Conservation (phyloP, 2,797 vertebrate genomes). For the Poeciliopsis paucimaculata region DNA sequence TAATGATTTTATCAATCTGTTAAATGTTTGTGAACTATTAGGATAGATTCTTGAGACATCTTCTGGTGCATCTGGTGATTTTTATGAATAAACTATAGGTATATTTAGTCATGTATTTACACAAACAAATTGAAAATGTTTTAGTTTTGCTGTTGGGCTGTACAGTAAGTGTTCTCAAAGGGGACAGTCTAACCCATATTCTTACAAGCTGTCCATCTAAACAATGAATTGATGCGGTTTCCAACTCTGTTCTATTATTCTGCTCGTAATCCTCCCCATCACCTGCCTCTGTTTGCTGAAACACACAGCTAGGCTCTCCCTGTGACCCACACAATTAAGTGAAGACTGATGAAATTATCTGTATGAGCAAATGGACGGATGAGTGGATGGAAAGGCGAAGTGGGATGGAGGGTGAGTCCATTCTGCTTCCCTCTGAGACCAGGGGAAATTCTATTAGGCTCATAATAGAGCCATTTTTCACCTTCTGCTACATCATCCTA, state of each 20-base stretch:
- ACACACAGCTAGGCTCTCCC: conserved; percentile 56
- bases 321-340: conserved; percentile 73
- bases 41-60: not conserved
- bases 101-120: not conserved
- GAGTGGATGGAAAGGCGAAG: conserved; percentile 57
- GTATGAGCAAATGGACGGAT: conserved; percentile 69
- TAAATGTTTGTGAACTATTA: not conserved
- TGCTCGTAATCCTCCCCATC: conserved; percentile 54
- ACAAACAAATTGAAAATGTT: not conserved
- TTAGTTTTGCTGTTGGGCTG: conserved; percentile 5
- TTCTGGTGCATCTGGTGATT: not conserved
- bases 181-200: conserved; percentile 49
- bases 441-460: conserved; percentile 75
- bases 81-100: not conserved
- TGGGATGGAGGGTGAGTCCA: conserved; percentile 70
- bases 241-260: conserved; percentile 61
- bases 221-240: conserved; percentile 77
- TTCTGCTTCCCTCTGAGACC: conserved; percentile 68
- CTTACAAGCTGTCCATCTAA: conserved; percentile 69
- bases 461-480: conserved; percentile 75
- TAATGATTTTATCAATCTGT: not conserved
- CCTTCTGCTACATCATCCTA: conserved; percentile 61
- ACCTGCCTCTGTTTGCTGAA: conserved; percentile 68
- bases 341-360: conserved; percentile 79
- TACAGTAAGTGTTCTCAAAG: conserved; percentile 43